Evolutionary conservation across 2,797 vertebrate species (phyloP).

Genomic region (Bufotes viridis): DNA sequence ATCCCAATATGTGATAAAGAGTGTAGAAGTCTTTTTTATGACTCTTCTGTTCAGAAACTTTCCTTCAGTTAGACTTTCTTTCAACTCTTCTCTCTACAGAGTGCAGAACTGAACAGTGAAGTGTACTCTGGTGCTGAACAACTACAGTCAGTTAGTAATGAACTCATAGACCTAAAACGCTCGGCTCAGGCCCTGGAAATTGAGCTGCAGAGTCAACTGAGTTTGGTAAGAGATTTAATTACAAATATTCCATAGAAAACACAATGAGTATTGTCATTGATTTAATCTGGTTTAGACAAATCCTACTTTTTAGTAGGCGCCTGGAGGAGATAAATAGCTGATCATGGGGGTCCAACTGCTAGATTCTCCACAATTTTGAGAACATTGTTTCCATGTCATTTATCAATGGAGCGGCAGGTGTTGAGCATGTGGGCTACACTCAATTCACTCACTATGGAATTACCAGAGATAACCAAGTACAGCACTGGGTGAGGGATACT

Average conservation of each 20-base stretch:
- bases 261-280: neutral
- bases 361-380: too few relatives aligned
- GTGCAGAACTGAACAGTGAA: conserved; percentile 60
- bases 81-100: conserved; percentile 35
- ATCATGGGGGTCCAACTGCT: too few relatives aligned
- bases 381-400: too few relatives aligned
- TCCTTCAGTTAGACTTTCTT: neutral
- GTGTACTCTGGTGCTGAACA: conserved; percentile 62
- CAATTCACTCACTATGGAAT: too few relatives aligned
- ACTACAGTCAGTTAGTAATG: conserved; percentile 66
- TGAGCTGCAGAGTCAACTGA: conserved; percentile 68
- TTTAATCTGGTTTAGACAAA: neutral
- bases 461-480: too few relatives aligned
- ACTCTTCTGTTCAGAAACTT: neutral
- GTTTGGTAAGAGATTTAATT: conserved; percentile 50
- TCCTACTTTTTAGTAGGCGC: too few relatives aligned
- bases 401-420: too few relatives aligned
- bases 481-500: too few relatives aligned
- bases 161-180: conserved; percentile 68
- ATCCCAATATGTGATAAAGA: too few relatives aligned
- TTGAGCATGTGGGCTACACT: too few relatives aligned
- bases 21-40: neutral
- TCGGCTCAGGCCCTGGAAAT: conserved; percentile 66
- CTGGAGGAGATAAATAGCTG: too few relatives aligned
- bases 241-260: neutral